Evolutionary conservation across 2,888 invertebrate genomes (phyloP), one percentile per base, ranked within the genome.

Genomic region (Deilephila porcellus): DNA sequence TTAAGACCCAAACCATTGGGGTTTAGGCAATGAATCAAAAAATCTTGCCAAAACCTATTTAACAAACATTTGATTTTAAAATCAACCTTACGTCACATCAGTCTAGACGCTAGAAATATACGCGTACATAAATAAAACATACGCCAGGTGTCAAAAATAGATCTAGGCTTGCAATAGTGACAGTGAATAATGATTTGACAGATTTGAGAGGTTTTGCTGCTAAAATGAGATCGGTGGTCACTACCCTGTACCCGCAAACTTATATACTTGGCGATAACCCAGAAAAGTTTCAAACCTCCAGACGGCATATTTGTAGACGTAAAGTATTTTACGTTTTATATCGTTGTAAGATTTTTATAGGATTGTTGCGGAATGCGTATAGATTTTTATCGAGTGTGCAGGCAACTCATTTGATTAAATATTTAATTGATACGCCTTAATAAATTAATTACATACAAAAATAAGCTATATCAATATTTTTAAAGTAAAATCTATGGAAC

Each of bases 261-360:
- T 45, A 1, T 45, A 1, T 37, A 25, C 14, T 45, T 67, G 64
- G 64, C 64, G 45, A 14, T 52, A 25, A 6, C 11, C 67, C 67
- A 67, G 17, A 64, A 67, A 67, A 25, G 52, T 20, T 52, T 20
- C 5, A 52, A 67, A 67, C 45, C 52, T 67, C 56, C 56, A 56
- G 20, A 17, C 20, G 45, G 25, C 6, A n/a, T 52, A 52, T 56
- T 19, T n/a, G 45, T 14, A n/a, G 56, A 56, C n/a, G 56, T 19
- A 56, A 56, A 56, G n/a, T n/a, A 56, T n/a, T 17, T n/a, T 45
- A 56, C 56, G 56, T n/a, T 56, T 6, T 4, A n/a, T 56, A 4
- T 45, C 45, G 11, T 45, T 45, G 45, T 45, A 14, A 14, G 45
- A 56, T 45, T 45, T 32, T 45, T 45, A 45, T 45, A 45, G 17